These are phyloP conservation scores for Cliona cf. orientalis DNA, from an alignment of 37 sponge, comb jelly and placozoan species.

Conservation along the genomic window DNA sequence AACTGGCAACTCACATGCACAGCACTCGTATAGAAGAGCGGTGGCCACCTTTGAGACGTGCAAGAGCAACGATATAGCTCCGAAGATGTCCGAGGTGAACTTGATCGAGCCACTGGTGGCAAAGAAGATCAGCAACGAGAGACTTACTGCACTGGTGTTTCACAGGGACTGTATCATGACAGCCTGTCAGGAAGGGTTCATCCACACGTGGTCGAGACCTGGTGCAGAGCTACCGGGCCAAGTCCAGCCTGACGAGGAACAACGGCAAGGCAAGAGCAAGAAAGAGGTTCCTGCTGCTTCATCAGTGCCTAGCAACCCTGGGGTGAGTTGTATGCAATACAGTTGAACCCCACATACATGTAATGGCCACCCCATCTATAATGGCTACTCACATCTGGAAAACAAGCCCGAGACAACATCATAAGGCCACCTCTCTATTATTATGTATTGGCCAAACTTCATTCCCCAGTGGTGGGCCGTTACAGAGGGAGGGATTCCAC, in stretches of 20 bases:
- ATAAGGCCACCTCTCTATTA: too few species aligned
- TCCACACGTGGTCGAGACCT: conserved; percentile 70
- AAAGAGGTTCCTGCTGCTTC: neutral
- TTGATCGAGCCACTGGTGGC: conserved; percentile 84
- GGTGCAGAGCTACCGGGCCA: conserved; percentile 11
- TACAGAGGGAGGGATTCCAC: too few species aligned
- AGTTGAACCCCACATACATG: too few species aligned
- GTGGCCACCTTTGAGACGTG: conserved; percentile 52
- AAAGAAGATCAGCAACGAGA: conserved; percentile 75
- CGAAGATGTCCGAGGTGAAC: conserved; percentile 80
- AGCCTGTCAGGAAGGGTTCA: conserved; percentile 76
- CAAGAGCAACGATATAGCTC: conserved; percentile 72
- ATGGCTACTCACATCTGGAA: too few species aligned
- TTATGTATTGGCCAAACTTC: too few species aligned
- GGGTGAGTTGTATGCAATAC: too few species aligned
- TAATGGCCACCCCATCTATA: too few species aligned
- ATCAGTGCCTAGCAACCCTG: conserved; percentile 3
- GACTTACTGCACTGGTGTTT: conserved; percentile 84
- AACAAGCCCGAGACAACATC: too few species aligned
- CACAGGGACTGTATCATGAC: conserved; percentile 73
- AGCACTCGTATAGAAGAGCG: neutral
- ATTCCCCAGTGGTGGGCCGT: too few species aligned
- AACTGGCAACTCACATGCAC: neutral
- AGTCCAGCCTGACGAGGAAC: neutral
- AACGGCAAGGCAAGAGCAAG: too few species aligned